Base-by-base conservation (phyloP, 1,140 invertebrate genomes). In the Nymphalis io region DNA sequence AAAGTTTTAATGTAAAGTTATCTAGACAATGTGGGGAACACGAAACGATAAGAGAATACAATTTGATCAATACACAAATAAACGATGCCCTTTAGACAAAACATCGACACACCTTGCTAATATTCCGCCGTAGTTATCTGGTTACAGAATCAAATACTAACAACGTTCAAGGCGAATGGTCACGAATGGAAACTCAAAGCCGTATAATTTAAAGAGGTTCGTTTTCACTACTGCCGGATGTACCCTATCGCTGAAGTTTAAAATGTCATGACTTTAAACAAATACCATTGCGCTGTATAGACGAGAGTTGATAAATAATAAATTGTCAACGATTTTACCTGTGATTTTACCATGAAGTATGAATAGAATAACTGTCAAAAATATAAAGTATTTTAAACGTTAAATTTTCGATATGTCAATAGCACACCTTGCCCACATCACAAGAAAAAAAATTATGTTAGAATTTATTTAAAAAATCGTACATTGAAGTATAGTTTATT, bases 171-270 rank as follows among this genome's bases (percentile, higher is more conserved):
- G 67, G 57, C 70, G 69, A 63, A 66, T 51, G 70, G 70, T 80
- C 81, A 82, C 76, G 81, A 81, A 72, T 72, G 66, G 70, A 74
- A 80, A 81, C 63, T 60, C 71, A 72, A 76, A 74, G 38, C 59
- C 68, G 66, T 38, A 73, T 76, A 44, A 57, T 46, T 42, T 58
- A 62, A 57, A 53, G 38, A 64, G 51, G 44, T 57, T 46, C 51
- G 51, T 64, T 64, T 64, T 64, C 62, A 55, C 62, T 51, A 63
- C 23, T 64, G 62, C 62, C 62, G 62, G 51, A 64, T 57, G 55
- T 20, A 55, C 11, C 3, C 18, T 53, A 13, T 46, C 39, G 27
- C 23, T 20, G 40, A 61, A 51, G 46, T 55, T 53, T 21, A 64
- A 57, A 64, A 64, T 64, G 38, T 55, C 61, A 38, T 51, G 46